Conservation (phyloP, 2,113 vertebrate genomes). For the Microtus pennsylvanicus region DNA sequence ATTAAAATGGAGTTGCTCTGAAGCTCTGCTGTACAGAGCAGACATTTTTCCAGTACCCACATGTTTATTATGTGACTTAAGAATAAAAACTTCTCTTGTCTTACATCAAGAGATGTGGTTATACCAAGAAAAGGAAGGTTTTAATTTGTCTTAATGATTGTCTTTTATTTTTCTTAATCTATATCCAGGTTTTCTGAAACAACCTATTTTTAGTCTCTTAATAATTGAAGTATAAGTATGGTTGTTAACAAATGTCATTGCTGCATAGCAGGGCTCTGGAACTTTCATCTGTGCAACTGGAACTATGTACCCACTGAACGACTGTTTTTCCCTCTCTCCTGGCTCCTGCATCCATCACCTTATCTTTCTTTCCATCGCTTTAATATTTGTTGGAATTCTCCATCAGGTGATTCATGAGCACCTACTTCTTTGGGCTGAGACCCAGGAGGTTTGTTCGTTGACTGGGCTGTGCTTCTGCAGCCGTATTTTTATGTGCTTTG, state of each 20-base stretch:
- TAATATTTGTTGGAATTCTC: constrained; percentile 20
- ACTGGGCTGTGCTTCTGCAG: neutral
- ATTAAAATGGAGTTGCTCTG: neutral
- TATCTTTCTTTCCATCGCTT: neutral
- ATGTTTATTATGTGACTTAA: neutral
- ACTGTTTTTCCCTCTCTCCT: neutral
- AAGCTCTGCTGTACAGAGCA: neutral
- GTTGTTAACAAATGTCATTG: neutral
- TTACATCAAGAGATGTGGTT: constrained; percentile 10
- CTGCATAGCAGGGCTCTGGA: neutral
- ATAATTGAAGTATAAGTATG: neutral
- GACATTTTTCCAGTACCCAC: neutral
- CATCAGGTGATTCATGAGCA: neutral
- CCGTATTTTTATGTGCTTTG: constrained; percentile 3
- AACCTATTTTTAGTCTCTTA: neutral
- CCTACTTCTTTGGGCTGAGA: neutral
- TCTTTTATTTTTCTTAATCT: neutral
- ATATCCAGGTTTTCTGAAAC: neutral
- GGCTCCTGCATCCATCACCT: neutral
- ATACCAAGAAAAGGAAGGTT: neutral
- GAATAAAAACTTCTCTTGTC: neutral
- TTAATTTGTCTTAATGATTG: constrained; percentile 23
- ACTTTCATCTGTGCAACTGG: neutral
- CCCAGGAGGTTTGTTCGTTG: neutral
- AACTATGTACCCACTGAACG: neutral